Evolutionary conservation across 2,797 vertebrate species (phyloP).

Genomic region (Mus caroli): DNA sequence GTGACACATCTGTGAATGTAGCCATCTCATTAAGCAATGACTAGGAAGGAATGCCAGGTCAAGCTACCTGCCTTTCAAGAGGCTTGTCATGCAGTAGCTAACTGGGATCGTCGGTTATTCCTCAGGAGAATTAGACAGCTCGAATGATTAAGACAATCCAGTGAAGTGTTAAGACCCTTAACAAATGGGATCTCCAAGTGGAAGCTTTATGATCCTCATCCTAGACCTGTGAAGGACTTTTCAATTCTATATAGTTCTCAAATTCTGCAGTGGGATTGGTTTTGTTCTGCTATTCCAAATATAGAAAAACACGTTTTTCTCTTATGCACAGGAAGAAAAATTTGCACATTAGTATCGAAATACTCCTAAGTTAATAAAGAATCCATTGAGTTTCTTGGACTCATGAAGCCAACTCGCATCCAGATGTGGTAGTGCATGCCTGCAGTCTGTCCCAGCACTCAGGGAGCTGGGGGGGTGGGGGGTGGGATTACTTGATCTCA

Average conservation of each 20-base stretch:
- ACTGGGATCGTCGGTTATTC: not conserved
- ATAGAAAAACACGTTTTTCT: not conserved
- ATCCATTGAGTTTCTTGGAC: not conserved
- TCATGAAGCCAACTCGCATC: not conserved
- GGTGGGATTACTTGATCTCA: not conserved
- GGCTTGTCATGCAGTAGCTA: conserved; percentile 10
- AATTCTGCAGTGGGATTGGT: not conserved
- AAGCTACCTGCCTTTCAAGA: conserved; percentile 11
- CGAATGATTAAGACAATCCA: not conserved
- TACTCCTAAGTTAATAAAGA: conserved; percentile 25
- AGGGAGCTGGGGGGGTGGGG: not conserved
- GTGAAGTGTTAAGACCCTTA: not conserved
- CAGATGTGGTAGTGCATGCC: not conserved
- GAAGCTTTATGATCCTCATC: not conserved
- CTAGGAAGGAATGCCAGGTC: not conserved
- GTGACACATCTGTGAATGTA: not conserved
- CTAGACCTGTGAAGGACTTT: not conserved
- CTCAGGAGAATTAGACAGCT: conserved; percentile 33
- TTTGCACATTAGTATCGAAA: not conserved
- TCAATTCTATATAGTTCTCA: not conserved
- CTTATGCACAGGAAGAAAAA: conserved; percentile 21
- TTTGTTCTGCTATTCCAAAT: conserved; percentile 38
- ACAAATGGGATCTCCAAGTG: not conserved
- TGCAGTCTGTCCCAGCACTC: not conserved
- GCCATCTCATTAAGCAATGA: not conserved